Evolutionary conservation across 2,797 vertebrate genomes (phyloP).

Genomic region (Anabas testudineus): DNA sequence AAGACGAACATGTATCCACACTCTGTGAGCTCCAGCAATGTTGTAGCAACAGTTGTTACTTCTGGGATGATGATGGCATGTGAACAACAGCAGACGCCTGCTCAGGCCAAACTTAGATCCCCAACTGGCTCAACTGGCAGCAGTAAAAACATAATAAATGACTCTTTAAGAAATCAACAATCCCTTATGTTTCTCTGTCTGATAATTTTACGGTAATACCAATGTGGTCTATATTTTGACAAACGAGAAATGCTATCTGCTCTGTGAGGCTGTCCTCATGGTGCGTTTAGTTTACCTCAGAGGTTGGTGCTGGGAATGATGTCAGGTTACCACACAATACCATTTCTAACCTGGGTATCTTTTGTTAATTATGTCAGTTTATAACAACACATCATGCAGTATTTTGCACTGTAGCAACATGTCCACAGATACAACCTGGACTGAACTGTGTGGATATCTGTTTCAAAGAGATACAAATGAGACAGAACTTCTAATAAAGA

Average conservation of each 20-base stretch:
- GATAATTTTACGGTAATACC: conserved; percentile 1
- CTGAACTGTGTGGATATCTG: no score
- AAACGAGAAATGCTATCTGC: conserved; percentile 3
- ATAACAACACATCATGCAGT: no score
- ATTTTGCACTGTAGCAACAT: no score
- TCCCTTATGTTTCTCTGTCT: neutral
- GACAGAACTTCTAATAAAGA: no score
- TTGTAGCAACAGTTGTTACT: conserved; percentile 66
- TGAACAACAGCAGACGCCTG: conserved; percentile 44
- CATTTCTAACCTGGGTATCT: no score
- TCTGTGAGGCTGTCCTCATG: no score
- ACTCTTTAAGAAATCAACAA: neutral
- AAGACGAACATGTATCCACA: conserved; percentile 48
- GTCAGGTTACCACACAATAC: no score
- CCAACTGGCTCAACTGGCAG: conserved; percentile 26
- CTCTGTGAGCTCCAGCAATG: conserved; percentile 35
- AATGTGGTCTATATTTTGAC: conserved; percentile 11
- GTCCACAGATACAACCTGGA: no score
- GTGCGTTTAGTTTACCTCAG: no score
- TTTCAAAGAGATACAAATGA: no score
- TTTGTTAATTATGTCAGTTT: no score
- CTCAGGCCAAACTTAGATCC: conserved; percentile 12
- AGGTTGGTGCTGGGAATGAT: no score
- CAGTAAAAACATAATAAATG: conserved; percentile 16
- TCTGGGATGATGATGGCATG: conserved; percentile 48